phyloP scores from a whole-genome alignment of 1,140 invertebrate genomes.

The Drosophila athabasca region DNA sequence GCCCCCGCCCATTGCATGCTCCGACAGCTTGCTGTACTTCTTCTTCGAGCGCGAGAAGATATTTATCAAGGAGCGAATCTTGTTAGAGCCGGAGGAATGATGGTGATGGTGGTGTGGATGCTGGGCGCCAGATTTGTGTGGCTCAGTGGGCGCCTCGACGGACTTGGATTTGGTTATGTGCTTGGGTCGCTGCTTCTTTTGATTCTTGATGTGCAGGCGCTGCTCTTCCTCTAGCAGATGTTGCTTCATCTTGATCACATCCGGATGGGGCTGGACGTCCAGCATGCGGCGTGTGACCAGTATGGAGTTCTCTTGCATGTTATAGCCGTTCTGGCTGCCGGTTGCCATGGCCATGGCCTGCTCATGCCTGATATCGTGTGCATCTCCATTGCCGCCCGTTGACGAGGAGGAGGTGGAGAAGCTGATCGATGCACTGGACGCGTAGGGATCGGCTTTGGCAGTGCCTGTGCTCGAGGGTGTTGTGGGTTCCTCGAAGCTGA shows the following conservation, averaged over 20 bases:
- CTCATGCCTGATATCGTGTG: background rate
- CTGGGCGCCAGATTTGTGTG: conserved; percentile 6
- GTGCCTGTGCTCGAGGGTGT: background rate
- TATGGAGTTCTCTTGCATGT: conserved; percentile 60
- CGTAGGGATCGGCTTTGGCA: conserved; percentile 34
- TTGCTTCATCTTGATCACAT: conserved; percentile 76
- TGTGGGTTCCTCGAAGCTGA: conserved; percentile 33
- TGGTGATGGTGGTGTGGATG: conserved; percentile 32
- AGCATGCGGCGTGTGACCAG: conserved; percentile 64
- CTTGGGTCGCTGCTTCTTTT: conserved; percentile 49
- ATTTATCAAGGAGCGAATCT: conserved; percentile 58
- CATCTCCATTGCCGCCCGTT: background rate
- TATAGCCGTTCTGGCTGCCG: conserved; percentile 26
- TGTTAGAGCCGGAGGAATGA: conserved; percentile 57
- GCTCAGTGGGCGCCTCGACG: conserved; percentile 41
- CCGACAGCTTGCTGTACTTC: conserved; percentile 74
- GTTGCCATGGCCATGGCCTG: conserved; percentile 4
- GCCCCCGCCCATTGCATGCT: conserved; percentile 40
- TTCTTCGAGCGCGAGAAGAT: conserved; percentile 69
- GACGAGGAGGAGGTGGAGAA: conserved; percentile 66
- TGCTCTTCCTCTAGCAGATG: conserved; percentile 52
- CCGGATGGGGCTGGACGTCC: conserved; percentile 76
- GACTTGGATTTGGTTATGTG: conserved; percentile 64
- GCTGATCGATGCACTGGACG: conserved; percentile 72
- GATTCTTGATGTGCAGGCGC: conserved; percentile 55